Base-by-base conservation (phyloP, 2,797 vertebrate species). In the Sebastiscus albofasciatus region DNA sequence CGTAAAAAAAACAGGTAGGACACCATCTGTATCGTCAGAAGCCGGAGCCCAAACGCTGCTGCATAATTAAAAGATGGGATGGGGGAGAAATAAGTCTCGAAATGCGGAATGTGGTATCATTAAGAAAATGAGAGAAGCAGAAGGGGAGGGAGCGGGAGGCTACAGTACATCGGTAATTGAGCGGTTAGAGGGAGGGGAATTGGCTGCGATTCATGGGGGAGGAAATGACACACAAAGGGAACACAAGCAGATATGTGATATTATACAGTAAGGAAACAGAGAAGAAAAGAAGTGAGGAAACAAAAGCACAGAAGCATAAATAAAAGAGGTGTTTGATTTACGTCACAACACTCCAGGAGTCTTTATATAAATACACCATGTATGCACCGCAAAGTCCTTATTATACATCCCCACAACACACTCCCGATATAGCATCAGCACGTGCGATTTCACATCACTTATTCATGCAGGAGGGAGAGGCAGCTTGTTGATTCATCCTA, bases 161-260 rank as follows among this genome's bases (percentile, higher is more conserved):
- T 85, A 80, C 67, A 85, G 80, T 74, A 81, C 89, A 90, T 80
- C 52, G 76, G 79, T 87, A 89, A 90, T 68, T 83, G 87, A 82
- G 80, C 73, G 26, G 86, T 87, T 77, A 73, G 77, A 87, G 52
- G 36, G 71, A 86, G 76, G 76, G 81, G 79, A 86, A 73, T 33
- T 79, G 62, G 80, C 75, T 59, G 54, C 7, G 68, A 86, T 75
- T 81, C 76, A 72, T 33, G 46, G 69, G 64, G 67, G 79, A 85
- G 75, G 81, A 77, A 80, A 87, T 83, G 73, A 87, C 81, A 83
- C 66, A 75, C 75, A 69, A 72, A 86, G 67, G 79, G 29, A 85
- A 83, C 33, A 71, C 60, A 81, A 60, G 3, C 55, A 73, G 49
- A 77, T 39, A 72, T 18, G 55, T 66, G 72, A 72, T 73, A 67